Conservation (phyloP, 2,888 invertebrate species). For the Nasonovia ribisnigri region DNA sequence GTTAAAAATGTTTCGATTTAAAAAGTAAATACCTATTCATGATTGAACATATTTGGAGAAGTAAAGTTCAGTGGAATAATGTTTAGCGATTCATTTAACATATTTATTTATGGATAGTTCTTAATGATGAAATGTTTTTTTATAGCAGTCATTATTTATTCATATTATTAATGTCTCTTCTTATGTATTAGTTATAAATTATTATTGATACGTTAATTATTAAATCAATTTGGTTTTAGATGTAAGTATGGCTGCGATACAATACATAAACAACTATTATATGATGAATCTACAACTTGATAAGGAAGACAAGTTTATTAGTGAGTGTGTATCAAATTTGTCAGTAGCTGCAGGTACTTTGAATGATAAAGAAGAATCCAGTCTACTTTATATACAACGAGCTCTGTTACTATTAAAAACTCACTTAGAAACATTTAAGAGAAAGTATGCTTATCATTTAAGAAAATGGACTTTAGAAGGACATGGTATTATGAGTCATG, state of each 20-base stretch:
- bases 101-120: background rate
- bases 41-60: background rate
- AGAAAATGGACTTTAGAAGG: conserved; percentile 90
- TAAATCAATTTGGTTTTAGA: conserved; percentile 72
- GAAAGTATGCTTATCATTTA: conserved; percentile 88
- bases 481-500: conserved; percentile 83
- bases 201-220: conserved; percentile 8
- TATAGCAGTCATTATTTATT: background rate
- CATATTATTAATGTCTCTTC: background rate
- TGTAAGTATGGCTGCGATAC: conserved; percentile 94
- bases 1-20: background rate
- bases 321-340: conserved; percentile 92
- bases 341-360: conserved; percentile 85
- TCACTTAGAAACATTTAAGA: conserved; percentile 91
- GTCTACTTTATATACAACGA: conserved; percentile 89
- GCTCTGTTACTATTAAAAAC: conserved; percentile 89
- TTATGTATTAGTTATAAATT: conserved; percentile 10
- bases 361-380: conserved; percentile 79
- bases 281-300: conserved; percentile 94
- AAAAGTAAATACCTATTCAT: background rate
- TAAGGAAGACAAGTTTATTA: conserved; percentile 92
- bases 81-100: background rate
- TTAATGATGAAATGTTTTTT: background rate
- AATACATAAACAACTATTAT: conserved; percentile 93
- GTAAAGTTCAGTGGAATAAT: background rate